A percentile compares a stretch with the other conserved stretches of the same genome.
phyloP scores from a whole-genome alignment of 2,797 vertebrate species.

The Lacerta bilineata region DNA sequence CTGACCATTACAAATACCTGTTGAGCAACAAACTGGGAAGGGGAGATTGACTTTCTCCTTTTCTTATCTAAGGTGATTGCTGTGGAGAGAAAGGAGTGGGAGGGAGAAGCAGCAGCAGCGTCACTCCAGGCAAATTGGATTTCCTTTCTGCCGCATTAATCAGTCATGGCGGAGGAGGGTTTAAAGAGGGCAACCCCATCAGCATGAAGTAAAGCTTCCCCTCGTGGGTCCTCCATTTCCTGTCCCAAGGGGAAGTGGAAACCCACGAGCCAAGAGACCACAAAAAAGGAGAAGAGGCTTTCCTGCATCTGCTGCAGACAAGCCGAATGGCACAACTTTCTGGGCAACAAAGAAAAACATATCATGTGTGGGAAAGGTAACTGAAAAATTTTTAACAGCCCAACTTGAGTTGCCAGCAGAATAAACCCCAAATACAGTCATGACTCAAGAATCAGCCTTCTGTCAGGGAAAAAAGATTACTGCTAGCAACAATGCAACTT shows the following conservation, averaged over 20 bases:
- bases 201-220: background rate
- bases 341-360: background rate
- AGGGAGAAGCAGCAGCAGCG: too few species aligned
- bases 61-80: background rate
- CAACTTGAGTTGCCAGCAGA: background rate
- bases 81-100: background rate
- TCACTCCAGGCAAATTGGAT: background rate
- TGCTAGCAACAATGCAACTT: background rate
- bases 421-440: background rate
- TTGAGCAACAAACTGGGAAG: background rate
- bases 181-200: background rate
- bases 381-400: background rate
- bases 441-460: background rate
- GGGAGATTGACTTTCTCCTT: background rate
- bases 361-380: background rate
- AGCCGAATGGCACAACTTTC: background rate
- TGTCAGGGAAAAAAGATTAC: too few species aligned
- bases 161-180: too few species aligned
- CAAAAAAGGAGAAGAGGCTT: background rate
- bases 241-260: slow-evolving; percentile 18
- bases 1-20: background rate
- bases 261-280: background rate
- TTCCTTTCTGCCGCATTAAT: background rate
- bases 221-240: background rate
- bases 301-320: background rate